Evolutionary conservation across 2,113 vertebrate species (phyloP).

Genomic region (Nerophis ophidion): DNA sequence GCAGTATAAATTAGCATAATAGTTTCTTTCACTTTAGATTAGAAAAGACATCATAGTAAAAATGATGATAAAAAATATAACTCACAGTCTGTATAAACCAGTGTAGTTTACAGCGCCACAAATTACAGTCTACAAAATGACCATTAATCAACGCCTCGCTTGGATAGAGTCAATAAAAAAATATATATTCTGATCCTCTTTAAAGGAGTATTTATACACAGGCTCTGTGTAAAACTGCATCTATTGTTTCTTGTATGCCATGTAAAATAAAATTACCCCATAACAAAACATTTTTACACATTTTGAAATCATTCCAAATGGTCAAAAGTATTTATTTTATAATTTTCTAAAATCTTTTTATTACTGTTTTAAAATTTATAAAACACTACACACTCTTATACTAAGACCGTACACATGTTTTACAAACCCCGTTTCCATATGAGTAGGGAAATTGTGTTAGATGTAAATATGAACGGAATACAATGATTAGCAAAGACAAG

Average conservation of each 20-base stretch:
- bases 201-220: not conserved
- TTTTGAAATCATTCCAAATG: too few species aligned
- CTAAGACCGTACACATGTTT: too few species aligned
- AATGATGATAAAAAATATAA: not conserved
- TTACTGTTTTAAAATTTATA: too few species aligned
- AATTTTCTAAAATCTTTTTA: too few species aligned
- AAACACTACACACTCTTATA: too few species aligned
- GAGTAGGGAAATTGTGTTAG: too few species aligned
- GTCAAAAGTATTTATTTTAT: too few species aligned
- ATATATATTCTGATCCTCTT: not conserved
- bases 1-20: not conserved
- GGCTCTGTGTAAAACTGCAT: not conserved
- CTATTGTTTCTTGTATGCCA: not conserved
- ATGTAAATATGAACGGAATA: too few species aligned
- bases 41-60: constrained; percentile 1
- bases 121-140: not conserved
- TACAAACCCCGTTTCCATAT: too few species aligned
- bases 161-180: not conserved
- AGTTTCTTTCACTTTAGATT: constrained; percentile 4
- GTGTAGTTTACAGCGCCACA: not conserved
- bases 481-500: too few species aligned
- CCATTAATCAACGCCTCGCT: not conserved
- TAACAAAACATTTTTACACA: too few species aligned
- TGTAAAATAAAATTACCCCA: not conserved
- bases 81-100: not conserved